Evolutionary conservation across 37 sponge, comb jelly and placozoan genomes (phyloP).

Genomic region (Petrosia ficiformis): DNA sequence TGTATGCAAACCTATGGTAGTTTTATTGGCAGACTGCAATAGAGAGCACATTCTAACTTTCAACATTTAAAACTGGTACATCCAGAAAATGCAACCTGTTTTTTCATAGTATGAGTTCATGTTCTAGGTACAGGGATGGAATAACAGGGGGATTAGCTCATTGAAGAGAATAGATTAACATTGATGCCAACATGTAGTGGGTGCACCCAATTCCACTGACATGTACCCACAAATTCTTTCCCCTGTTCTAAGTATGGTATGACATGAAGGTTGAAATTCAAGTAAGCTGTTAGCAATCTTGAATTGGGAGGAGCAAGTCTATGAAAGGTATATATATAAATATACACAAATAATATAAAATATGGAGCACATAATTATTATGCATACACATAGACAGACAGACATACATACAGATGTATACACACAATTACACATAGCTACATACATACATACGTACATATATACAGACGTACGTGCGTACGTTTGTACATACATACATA

Average conservation of each 20-base stretch:
- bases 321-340: too few relatives aligned
- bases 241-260: constrained; percentile 18
- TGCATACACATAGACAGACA: too few relatives aligned
- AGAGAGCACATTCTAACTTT: too few relatives aligned
- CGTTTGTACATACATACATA: too few relatives aligned
- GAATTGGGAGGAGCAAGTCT: constrained; percentile 51
- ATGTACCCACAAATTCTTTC: constrained; percentile 8
- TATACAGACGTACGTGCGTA: too few relatives aligned
- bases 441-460: not conserved
- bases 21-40: too few relatives aligned
- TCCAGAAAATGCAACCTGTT: not conserved
- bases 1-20: too few relatives aligned
- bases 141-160: constrained; percentile 46
- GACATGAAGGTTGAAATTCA: constrained; percentile 34
- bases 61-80: not conserved
- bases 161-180: constrained; percentile 58
- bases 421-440: not conserved
- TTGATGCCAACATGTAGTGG: constrained; percentile 42
- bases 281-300: constrained; percentile 42
- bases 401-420: not conserved
- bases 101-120: constrained; percentile 54
- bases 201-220: not conserved
- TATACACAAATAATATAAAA: not conserved
- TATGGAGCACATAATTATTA: not conserved
- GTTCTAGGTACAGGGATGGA: constrained; percentile 60